Evolutionary conservation across 2,888 invertebrate genomes (phyloP).

Genomic region (Phyllotreta striolata): DNA sequence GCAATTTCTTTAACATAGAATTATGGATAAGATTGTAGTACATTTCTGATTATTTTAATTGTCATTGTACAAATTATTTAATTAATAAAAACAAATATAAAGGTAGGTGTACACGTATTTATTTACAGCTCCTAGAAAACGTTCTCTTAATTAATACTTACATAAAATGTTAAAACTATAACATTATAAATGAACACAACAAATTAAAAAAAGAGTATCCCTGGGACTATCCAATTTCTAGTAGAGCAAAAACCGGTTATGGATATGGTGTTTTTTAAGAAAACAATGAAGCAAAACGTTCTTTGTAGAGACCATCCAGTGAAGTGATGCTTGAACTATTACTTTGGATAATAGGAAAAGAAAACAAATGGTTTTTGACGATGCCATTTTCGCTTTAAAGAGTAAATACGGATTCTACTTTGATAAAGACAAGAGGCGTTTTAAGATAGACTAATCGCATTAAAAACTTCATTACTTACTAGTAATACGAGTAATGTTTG

Average conservation of each 20-base stretch:
- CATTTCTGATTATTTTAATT: too few species aligned
- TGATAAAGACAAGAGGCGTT: slow-evolving; percentile 1
- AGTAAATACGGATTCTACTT: slow-evolving; percentile 9
- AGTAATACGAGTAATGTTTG: too few species aligned
- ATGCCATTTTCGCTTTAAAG: slow-evolving; percentile 2
- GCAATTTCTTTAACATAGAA: not conserved
- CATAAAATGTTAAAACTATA: not conserved
- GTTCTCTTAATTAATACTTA: not conserved
- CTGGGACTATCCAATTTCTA: slow-evolving; percentile 2
- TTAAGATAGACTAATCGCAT: too few species aligned
- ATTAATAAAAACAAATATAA: too few species aligned
- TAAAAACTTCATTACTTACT: too few species aligned
- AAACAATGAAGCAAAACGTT: slow-evolving; percentile 16
- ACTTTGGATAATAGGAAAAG: slow-evolving; percentile 13
- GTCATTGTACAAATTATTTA: too few species aligned
- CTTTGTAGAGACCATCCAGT: slow-evolving; percentile 5
- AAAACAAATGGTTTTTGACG: slow-evolving; percentile 15
- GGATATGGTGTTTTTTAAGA: slow-evolving; percentile 15
- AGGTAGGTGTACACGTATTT: too few species aligned
- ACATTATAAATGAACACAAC: not conserved
- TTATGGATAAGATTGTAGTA: not conserved
- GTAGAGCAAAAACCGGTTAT: slow-evolving; percentile 9
- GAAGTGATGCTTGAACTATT: slow-evolving; percentile 18
- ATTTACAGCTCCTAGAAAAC: too few species aligned
- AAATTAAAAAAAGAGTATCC: not conserved